phyloP scores from a whole-genome alignment of 2,113 vertebrate genomes.

The Tragelaphus buxtoni region DNA sequence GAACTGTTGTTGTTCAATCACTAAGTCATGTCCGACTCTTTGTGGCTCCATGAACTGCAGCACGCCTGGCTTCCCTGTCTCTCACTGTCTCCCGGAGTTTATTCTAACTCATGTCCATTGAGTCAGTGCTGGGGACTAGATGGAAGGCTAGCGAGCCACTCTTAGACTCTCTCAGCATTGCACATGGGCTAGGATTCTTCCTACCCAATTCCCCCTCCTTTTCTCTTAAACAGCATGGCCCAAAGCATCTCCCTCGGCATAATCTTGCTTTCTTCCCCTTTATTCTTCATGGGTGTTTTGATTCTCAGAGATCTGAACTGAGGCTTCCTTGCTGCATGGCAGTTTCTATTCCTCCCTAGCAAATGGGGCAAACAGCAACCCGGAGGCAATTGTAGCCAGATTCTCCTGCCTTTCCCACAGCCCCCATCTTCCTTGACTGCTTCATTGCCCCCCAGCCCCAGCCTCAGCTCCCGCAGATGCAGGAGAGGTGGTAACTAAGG shows the following conservation, averaged over 20 bases:
- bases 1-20: not conserved
- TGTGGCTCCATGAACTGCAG: rapidly evolving
- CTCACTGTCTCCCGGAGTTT: not conserved
- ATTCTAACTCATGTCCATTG: not conserved
- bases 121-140: not conserved
- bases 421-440: not conserved
- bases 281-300: not conserved
- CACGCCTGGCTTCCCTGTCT: not conserved
- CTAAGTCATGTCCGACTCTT: not conserved
- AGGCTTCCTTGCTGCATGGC: not conserved
- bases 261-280: not conserved
- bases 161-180: not conserved
- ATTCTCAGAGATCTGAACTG: not conserved
- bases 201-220: not conserved
- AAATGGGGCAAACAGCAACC: not conserved
- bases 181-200: rapidly evolving
- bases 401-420: not conserved
- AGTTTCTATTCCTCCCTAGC: not conserved
- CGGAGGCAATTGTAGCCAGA: not conserved
- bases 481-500: not conserved
- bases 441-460: too few species aligned
- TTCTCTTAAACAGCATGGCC: not conserved
- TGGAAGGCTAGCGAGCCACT: not conserved
- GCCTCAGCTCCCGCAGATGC: not conserved
- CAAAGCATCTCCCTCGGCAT: not conserved